Conservation (phyloP, 2,888 invertebrate genomes). For the Embidobia sp. region DNA sequence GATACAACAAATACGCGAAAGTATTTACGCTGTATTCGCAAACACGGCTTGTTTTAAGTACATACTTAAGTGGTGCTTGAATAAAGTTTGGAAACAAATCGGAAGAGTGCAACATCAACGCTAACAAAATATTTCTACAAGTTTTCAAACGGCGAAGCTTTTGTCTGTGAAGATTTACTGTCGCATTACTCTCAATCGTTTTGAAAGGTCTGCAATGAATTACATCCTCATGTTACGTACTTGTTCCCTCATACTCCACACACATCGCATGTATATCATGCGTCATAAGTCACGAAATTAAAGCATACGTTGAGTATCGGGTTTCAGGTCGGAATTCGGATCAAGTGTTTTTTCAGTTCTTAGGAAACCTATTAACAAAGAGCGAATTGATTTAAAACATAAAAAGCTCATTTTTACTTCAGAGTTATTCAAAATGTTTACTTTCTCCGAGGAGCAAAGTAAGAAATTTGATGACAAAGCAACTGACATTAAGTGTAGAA, state of each 20-base stretch:
- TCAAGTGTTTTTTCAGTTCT: not conserved
- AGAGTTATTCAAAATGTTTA: no score
- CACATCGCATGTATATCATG: not conserved
- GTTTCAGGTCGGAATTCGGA: constrained; percentile 16
- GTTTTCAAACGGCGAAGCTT: constrained; percentile 37
- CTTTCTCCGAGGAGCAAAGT: no score
- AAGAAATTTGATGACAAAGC: no score
- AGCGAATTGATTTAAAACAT: no score
- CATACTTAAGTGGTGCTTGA: constrained; percentile 16
- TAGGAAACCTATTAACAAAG: not conserved
- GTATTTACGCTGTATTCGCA: not conserved
- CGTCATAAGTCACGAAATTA: not conserved
- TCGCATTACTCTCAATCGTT: constrained; percentile 47
- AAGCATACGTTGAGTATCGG: not conserved
- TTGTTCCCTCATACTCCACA: constrained; percentile 12
- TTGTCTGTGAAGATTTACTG: constrained; percentile 47
- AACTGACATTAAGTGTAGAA: no score
- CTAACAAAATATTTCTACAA: constrained; percentile 34
- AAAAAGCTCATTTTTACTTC: no score
- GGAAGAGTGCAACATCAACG: constrained; percentile 8
- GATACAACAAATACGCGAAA: no score
- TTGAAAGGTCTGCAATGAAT: constrained; percentile 51
- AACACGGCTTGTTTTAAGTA: constrained; percentile 10
- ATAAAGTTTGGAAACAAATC: constrained; percentile 42
- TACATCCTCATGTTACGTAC: constrained; percentile 32